A percentile compares a stretch with the other conserved stretches of the same genome.
Conservation (phyloP, 2,888 invertebrate genomes). For the Leucophenga maculata region DNA sequence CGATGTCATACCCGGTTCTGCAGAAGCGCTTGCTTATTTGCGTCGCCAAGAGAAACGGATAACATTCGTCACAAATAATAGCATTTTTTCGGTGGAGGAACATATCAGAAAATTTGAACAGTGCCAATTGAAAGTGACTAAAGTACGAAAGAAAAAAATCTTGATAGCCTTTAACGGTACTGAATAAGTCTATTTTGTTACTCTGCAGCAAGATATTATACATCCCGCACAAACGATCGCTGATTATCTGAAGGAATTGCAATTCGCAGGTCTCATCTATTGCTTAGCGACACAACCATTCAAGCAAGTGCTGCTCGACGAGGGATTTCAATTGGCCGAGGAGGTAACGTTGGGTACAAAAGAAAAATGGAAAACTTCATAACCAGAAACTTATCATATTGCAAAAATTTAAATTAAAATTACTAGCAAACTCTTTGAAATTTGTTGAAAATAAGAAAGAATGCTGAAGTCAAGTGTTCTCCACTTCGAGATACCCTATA, state of each 20-base stretch:
- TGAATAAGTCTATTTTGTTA: not conserved
- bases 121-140: conserved; percentile 56
- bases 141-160: conserved; percentile 47
- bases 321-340: conserved; percentile 71
- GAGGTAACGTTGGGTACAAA: no score
- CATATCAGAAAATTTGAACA: conserved; percentile 60
- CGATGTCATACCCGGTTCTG: conserved; percentile 69
- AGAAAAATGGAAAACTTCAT: no score
- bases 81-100: conserved; percentile 57
- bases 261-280: conserved; percentile 73
- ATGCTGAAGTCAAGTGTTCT: no score
- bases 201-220: conserved; percentile 57
- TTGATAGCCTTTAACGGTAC: no score
- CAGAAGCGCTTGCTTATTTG: conserved; percentile 68
- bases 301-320: conserved; percentile 66
- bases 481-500: no score
- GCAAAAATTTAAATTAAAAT: no score
- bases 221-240: conserved; percentile 73
- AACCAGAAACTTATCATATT: no score
- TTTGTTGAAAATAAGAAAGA: no score
- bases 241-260: conserved; percentile 72
- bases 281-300: conserved; percentile 70
- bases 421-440: no score
- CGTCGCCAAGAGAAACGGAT: conserved; percentile 71
- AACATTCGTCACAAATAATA: conserved; percentile 73